Percentiles rank a stretch among this genome's conserved stretches.
Conservation (phyloP, 2,113 vertebrate genomes). For the Urocitellus parryii region DNA sequence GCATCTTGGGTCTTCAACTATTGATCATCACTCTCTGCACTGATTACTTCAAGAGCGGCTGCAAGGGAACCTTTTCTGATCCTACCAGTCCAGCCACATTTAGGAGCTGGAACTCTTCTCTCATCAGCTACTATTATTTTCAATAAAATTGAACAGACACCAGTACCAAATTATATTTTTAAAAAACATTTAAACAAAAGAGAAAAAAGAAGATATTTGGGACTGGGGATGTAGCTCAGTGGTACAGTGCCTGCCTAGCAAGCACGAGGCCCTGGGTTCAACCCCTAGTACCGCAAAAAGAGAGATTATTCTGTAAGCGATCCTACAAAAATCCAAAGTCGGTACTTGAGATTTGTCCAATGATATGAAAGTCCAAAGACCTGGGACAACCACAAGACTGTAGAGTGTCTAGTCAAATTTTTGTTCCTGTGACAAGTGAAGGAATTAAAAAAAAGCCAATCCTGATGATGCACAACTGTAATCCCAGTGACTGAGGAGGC, state of each 20-base stretch:
- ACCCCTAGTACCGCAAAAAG: background rate
- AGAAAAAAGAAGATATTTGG: background rate
- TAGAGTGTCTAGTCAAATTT: background rate
- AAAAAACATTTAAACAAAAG: background rate
- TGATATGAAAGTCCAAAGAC: background rate
- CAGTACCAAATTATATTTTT: conserved; percentile 13
- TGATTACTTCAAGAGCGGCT: background rate
- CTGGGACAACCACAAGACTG: background rate
- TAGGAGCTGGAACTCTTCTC: background rate
- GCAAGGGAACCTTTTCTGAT: background rate
- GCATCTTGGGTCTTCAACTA: background rate
- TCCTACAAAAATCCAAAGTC: background rate
- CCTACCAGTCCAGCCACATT: background rate
- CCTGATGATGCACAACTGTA: too few relatives aligned
- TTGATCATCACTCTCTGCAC: background rate
- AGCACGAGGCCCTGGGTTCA: too few relatives aligned
- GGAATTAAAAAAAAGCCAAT: background rate
- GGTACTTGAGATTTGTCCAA: background rate
- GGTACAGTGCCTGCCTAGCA: too few relatives aligned
- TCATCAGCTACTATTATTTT: background rate
- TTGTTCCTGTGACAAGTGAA: background rate
- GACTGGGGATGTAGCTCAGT: too few relatives aligned
- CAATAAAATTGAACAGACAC: conserved; percentile 1
- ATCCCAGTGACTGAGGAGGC: too few relatives aligned
- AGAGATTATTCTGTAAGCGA: background rate